Evolutionary conservation across 2,113 vertebrate species (phyloP).

Genomic region (Passerina amoena): DNA sequence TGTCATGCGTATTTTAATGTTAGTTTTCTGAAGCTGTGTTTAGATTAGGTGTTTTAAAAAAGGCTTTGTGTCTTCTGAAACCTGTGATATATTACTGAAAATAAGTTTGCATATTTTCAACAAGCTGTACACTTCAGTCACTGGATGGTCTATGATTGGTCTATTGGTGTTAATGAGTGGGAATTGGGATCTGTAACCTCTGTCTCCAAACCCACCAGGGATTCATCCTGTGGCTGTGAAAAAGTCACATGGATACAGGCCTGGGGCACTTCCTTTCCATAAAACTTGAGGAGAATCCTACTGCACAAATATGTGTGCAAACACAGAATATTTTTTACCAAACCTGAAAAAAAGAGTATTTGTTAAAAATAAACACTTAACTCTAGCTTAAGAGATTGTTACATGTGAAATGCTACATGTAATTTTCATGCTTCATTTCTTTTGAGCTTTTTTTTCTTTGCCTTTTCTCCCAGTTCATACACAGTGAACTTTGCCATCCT

Average conservation of each 20-base stretch:
- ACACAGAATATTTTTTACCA: fast-evolving
- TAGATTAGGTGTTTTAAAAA: background rate
- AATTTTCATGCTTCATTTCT: background rate
- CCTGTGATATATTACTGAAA: background rate
- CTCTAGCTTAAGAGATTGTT: background rate
- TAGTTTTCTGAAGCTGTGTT: background rate
- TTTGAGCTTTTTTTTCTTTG: background rate
- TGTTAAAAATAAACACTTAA: background rate
- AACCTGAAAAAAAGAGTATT: background rate
- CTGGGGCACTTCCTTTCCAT: background rate
- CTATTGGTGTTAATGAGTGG: background rate
- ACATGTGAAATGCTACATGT: background rate
- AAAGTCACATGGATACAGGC: background rate
- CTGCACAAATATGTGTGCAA: background rate
- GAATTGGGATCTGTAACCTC: background rate
- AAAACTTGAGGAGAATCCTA: background rate
- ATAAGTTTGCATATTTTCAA: background rate
- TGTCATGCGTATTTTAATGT: background rate
- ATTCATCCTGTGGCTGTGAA: background rate
- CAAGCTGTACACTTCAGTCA: background rate
- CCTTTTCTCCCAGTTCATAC: background rate
- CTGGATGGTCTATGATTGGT: background rate
- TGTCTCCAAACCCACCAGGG: background rate
- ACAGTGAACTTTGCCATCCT: background rate
- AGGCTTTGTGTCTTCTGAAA: background rate